Evolutionary conservation across 1,140 invertebrate species (phyloP), one percentile per base, ranked within the genome.

Genomic region (Orchesella cincta): DNA sequence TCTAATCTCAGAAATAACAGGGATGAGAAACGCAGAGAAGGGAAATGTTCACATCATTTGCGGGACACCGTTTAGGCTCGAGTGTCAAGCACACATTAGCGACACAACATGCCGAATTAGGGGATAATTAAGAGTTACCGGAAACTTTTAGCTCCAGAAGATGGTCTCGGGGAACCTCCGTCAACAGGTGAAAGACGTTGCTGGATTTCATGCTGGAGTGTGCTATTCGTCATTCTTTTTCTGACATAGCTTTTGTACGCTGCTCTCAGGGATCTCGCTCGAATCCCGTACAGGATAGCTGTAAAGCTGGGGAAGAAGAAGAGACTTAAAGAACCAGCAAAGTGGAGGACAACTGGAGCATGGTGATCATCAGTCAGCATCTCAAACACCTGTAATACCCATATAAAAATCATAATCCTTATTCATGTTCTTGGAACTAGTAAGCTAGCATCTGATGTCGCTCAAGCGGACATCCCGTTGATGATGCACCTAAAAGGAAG

Each of bases 141-240:
- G 78, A 80, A 82, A 78, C 79, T 82, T 72, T 82, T 82, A 34
- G 78, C 76, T 79, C 81, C 71, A 26, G 81, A 82, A 39, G 78
- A 79, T 29, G 79, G 74, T 71, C 79, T n/a, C 31, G 79, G 81
- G 31, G 78, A 78, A n/a, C 35, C 34, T 35, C 81, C 81, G 75
- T 82, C 81, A 74, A 82, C 79, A 76, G 81, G 81, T 78, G 81
- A 82, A 77, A 64, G 54, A 62, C 80, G 80, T 73, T 81, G 80
- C 52, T 82, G 79, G 34, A 82, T 82, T 72, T 82, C 81, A 76
- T 82, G 76, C 64, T 82, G 78, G 39, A 82, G 76, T 54, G 81
- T 82, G 36, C 76, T 73, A 70, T 82, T 82, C 5, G 81, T 82
- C 79, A 82, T 74, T 78, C 81, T 75, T 78, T 80, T 82, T 54